Evolutionary conservation across 2,888 invertebrate genomes (phyloP).

Genomic region (Limnephilus auricula): DNA sequence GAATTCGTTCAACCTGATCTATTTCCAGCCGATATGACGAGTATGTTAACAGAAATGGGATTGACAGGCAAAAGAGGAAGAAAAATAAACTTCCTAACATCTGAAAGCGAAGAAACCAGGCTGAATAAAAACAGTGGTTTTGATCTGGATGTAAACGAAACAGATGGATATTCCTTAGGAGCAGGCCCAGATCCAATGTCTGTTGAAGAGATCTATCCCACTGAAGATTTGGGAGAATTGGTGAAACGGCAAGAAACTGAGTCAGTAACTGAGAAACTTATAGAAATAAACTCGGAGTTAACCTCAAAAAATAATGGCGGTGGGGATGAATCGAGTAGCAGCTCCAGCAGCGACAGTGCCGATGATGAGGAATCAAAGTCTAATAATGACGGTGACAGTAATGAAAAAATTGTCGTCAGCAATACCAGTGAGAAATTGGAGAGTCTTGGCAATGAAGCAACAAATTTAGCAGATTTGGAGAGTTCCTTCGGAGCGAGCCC

Average conservation of each 20-base stretch:
- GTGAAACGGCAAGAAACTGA: conserved; percentile 73
- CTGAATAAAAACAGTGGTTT: conserved; percentile 38
- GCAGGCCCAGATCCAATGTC: conserved; percentile 72
- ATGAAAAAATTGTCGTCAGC: neutral
- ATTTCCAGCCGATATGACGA: conserved; percentile 70
- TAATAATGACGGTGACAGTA: neutral
- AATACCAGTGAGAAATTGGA: conserved; percentile 14
- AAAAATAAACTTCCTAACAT: conserved; percentile 37
- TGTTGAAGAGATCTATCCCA: conserved; percentile 69
- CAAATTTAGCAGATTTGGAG: conserved; percentile 83
- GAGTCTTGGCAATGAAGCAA: conserved; percentile 67
- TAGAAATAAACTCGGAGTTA: conserved; percentile 32
- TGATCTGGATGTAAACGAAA: conserved; percentile 39
- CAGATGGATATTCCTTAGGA: conserved; percentile 68
- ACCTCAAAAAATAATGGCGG: neutral
- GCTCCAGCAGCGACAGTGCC: neutral
- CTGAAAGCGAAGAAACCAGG: conserved; percentile 61
- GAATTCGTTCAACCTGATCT: conserved; percentile 70
- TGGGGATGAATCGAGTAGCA: neutral
- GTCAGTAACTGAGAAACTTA: conserved; percentile 32
- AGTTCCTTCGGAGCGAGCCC: conserved; percentile 87
- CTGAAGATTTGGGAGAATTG: conserved; percentile 73
- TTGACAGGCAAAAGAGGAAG: conserved; percentile 67
- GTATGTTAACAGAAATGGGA: conserved; percentile 71
- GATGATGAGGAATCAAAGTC: neutral